Base-by-base conservation (phyloP, 2,888 invertebrate species). In the Drosophila mulleri region DNA sequence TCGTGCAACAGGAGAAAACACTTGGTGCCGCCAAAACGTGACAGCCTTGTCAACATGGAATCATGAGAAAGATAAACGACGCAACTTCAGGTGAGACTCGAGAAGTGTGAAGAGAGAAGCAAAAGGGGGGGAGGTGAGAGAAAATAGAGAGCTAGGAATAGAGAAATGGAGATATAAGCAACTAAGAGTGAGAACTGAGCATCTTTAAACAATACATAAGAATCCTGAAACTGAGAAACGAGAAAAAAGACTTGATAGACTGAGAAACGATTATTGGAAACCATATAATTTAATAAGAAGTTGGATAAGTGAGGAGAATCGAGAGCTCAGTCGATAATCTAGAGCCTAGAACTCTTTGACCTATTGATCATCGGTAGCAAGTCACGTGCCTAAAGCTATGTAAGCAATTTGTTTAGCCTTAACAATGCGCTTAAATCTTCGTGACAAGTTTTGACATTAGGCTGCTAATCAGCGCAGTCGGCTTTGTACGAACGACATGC, bases 1-100 rank as follows among this genome's bases (percentile, higher is more conserved):
- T 83, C 81, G 75, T 74, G 66, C 61, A 78, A 83, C 77, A 82
- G 75, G 72, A 70, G 68, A 68, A 78, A 70, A 72, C 75, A 73
- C 72, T 76, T 69, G 69, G 71, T 67, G 67, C 72, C 57, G 67
- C 66, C 35, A 62, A 72, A 85, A 85, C 84, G 84, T 85, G 84
- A 85, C 84, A 84, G 63, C 82, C 82, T 82, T 84, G 84, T 75
- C 71, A 60, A 42, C 39, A 42, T 44, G 45, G 50, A 59, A 47
- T 72, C 71, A 72, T 76, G 63, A 45, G 54, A 42, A 64, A 65
- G 56, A 67, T 58, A 68, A 62, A 37, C 35, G 16, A 47, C 41
- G 3, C 60, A 9, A 39, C 41, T 41, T 16, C 37, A 39, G 39
- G 16, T 6, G 37, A 2, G 53, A 23, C n/a, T 20, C 9, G 23